These are phyloP conservation scores for Acrobasis repandana DNA, from an alignment of 2,888 invertebrate species.

Conservation along the genomic window DNA sequence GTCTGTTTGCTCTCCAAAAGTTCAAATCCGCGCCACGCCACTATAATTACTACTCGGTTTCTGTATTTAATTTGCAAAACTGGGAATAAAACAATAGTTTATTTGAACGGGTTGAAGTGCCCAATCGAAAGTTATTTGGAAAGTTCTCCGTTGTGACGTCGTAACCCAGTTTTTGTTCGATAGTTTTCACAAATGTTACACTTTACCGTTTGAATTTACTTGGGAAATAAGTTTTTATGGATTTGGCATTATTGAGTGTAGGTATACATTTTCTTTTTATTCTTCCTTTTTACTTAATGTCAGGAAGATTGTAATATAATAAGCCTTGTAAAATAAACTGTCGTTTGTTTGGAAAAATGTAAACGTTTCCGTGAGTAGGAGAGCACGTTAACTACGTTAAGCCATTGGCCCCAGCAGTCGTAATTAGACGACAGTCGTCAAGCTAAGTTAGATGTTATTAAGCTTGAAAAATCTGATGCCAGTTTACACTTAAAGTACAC, in stretches of 20 bases:
- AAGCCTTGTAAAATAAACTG: too few relatives aligned
- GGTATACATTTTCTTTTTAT: too few relatives aligned
- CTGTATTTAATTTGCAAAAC: constrained; percentile 4
- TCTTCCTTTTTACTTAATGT: too few relatives aligned
- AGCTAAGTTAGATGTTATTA: neutral
- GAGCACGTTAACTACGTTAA: neutral
- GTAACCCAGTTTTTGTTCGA: neutral
- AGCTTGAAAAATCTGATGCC: neutral
- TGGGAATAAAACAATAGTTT: neutral
- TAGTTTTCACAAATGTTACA: neutral
- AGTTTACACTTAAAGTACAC: neutral
- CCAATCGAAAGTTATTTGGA: neutral
- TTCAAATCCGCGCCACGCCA: constrained; percentile 9
- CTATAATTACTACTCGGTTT: constrained; percentile 10
- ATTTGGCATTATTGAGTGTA: too few relatives aligned
- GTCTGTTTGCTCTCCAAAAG: constrained; percentile 8
- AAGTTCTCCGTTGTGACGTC: neutral
- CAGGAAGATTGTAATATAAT: too few relatives aligned
- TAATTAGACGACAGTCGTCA: neutral
- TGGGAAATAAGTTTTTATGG: neutral
- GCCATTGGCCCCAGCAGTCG: neutral
- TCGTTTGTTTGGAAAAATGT: too few relatives aligned
- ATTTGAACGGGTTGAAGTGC: neutral
- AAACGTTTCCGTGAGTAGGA: neutral
- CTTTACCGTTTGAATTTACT: neutral